Percentiles rank a stretch among this genome's conserved stretches.
Conservation (phyloP, 2,888 invertebrate genomes). For the Diogma glabrata region DNA sequence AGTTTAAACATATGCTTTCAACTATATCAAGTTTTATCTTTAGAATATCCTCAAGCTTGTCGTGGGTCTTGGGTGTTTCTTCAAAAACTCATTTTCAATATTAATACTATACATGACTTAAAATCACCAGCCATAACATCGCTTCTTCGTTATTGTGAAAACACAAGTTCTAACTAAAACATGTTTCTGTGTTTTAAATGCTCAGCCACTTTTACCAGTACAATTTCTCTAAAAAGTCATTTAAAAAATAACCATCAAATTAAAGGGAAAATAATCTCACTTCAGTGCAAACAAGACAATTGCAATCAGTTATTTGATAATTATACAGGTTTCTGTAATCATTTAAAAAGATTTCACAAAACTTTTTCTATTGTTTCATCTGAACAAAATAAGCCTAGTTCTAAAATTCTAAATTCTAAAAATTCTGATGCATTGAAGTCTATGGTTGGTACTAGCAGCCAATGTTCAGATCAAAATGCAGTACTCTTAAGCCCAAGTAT, state of each 20-base stretch:
- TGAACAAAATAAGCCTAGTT: background rate
- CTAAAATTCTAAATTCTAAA: no score
- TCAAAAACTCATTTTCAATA: background rate
- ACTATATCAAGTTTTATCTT: background rate
- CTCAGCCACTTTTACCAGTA: background rate
- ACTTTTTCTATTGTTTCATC: background rate
- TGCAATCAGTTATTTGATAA: constrained; percentile 14
- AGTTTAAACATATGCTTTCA: background rate
- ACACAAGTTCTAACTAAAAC: background rate
- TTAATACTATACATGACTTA: background rate
- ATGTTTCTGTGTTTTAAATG: constrained; percentile 14
- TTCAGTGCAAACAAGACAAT: constrained; percentile 13
- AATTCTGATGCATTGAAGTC: background rate
- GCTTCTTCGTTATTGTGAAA: background rate
- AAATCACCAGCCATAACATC: background rate
- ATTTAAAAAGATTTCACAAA: constrained; percentile 13
- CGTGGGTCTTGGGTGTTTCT: background rate
- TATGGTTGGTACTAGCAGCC: background rate
- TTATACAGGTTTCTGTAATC: constrained; percentile 9
- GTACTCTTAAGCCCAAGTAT: background rate
- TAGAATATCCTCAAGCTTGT: background rate
- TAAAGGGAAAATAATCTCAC: background rate
- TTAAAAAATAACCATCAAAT: constrained; percentile 13
- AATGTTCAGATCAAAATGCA: background rate
- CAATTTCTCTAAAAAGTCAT: constrained; percentile 7